A percentile compares a stretch with the other conserved stretches of the same genome.
phyloP scores from a whole-genome alignment of 2,797 vertebrate genomes.

The Sarcophilus harrisii region DNA sequence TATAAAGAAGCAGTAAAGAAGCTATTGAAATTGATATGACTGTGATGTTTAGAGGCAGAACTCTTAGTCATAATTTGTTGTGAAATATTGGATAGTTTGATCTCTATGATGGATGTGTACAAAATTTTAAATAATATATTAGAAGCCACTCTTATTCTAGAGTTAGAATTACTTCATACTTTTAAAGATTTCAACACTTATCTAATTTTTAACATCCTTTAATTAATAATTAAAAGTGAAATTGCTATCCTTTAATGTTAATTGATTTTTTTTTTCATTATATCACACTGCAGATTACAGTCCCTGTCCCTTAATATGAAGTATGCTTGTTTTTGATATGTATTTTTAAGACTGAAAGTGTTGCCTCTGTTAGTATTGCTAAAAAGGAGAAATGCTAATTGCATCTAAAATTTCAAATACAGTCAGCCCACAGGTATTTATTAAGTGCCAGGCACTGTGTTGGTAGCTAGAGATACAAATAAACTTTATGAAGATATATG shows the following conservation, averaged over 20 bases:
- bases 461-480: not conserved
- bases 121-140: constrained; percentile 47
- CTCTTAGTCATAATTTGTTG: not conserved
- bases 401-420: not conserved
- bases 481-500: not conserved
- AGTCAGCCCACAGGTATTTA: not conserved
- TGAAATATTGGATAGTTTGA: not conserved
- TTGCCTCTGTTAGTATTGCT: not conserved
- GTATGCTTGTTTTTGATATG: constrained; percentile 11
- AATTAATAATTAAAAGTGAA: not conserved
- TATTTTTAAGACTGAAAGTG: constrained; percentile 9
- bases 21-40: constrained; percentile 83
- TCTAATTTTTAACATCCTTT: not conserved
- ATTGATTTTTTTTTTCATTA: not conserved
- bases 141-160: not conserved
- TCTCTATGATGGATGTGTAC: not conserved
- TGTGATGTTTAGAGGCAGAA: not conserved
- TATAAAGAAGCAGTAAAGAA: constrained; percentile 96
- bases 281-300: not conserved
- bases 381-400: not conserved
- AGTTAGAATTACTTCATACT: constrained; percentile 1
- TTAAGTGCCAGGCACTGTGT: not conserved
- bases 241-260: not conserved
- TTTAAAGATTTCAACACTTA: not conserved
- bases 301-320: not conserved